Percentiles rank a stretch among this genome's conserved stretches.
Conservation (phyloP, 30 jellyfish, hydroid and myxozoan species). For the Aurelia aurita complex sp. Pacific region DNA sequence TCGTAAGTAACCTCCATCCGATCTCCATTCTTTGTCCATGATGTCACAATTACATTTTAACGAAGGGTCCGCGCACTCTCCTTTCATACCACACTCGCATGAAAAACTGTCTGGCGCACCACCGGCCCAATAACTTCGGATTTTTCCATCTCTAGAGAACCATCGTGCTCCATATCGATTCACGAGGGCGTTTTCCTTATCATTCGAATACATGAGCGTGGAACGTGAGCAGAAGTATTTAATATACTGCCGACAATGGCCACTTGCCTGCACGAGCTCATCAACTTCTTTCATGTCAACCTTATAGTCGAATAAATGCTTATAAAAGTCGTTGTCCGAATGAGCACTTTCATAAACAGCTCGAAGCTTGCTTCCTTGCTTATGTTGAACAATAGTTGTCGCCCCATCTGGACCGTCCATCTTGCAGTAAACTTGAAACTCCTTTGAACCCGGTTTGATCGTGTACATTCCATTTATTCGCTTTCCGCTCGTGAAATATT, state of each 20-base stretch:
- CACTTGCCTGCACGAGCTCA: conserved; percentile 55
- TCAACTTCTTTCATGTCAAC: conserved; percentile 27
- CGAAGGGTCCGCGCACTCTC: conserved; percentile 58
- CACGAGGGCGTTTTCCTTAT: conserved; percentile 45
- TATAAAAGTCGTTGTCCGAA: conserved; percentile 34
- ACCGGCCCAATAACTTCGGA: conserved; percentile 95
- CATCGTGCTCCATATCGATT: conserved; percentile 92
- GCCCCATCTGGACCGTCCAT: conserved; percentile 71
- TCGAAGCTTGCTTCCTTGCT: conserved; percentile 50
- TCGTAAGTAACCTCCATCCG: conserved; percentile 78
- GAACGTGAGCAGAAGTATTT: conserved; percentile 79
- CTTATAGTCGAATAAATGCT: conserved; percentile 54
- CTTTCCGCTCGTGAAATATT: conserved; percentile 62
- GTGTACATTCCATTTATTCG: conserved; percentile 54
- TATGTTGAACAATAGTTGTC: conserved; percentile 51
- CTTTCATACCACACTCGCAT: conserved; percentile 88
- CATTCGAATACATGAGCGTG: conserved; percentile 73
- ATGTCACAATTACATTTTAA: conserved; percentile 89
- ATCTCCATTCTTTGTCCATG: conserved; percentile 80
- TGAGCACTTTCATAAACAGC: conserved; percentile 34
- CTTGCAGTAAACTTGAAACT: conserved; percentile 74
- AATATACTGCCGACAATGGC: conserved; percentile 75
- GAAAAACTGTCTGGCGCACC: conserved; percentile 66
- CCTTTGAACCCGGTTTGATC: conserved; percentile 60
- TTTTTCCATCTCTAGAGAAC: conserved; percentile 68